phyloP scores from a whole-genome alignment of 2,888 invertebrate species.

The Scaptomyza tumidula region DNA sequence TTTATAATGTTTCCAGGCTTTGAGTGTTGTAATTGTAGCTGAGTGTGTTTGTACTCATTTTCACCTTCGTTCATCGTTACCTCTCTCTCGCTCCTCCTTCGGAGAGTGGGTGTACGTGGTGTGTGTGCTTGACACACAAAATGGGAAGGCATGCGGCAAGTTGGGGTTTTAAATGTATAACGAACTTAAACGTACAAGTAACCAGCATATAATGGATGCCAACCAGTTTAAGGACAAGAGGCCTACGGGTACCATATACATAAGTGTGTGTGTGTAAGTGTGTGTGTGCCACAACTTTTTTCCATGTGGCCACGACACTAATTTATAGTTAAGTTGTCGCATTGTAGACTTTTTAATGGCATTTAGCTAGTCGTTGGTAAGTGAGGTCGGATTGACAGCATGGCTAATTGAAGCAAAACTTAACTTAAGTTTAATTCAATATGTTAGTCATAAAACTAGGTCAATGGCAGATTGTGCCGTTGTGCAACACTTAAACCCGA shows the following conservation, averaged over 20 bases:
- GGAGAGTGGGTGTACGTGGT: constrained; percentile 14
- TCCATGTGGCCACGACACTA: constrained; percentile 65
- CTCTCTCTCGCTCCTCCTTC: neutral
- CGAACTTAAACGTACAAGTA: constrained; percentile 79
- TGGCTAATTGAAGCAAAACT: constrained; percentile 7
- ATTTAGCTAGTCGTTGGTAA: constrained; percentile 3
- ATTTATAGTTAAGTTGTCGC: constrained; percentile 66
- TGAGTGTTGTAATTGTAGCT: constrained; percentile 74
- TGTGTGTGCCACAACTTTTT: constrained; percentile 43
- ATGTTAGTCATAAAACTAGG: constrained; percentile 36
- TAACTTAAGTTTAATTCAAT: constrained; percentile 28
- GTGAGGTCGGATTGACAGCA: neutral
- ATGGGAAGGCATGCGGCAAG: constrained; percentile 45
- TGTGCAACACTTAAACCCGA: constrained; percentile 2
- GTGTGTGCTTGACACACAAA: constrained; percentile 75
- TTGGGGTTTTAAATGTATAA: constrained; percentile 67
- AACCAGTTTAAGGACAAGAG: constrained; percentile 67
- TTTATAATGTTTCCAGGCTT: constrained; percentile 30
- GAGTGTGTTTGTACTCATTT: constrained; percentile 76
- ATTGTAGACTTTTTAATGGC: constrained; percentile 65
- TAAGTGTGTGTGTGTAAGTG: constrained; percentile 25
- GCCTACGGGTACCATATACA: constrained; percentile 53
- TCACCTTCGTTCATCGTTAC: constrained; percentile 63
- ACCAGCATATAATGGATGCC: constrained; percentile 75
- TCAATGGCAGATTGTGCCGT: constrained; percentile 46